These are phyloP conservation scores for Calyptomena viridis DNA, from an alignment of 2,113 vertebrate genomes.

Conservation along the genomic window DNA sequence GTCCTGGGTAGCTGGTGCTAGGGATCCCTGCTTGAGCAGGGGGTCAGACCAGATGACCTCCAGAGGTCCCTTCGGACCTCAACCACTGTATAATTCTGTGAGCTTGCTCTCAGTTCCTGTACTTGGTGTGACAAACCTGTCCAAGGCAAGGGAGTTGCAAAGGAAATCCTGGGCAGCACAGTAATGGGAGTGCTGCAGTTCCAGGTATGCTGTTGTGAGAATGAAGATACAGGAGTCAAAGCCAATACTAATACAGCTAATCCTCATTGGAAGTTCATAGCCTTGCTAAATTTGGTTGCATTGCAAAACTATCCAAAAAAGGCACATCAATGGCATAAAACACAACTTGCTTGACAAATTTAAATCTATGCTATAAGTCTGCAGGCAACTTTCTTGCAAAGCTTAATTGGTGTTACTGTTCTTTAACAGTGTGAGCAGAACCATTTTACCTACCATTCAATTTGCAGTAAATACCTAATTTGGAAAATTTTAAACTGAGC, in stretches of 20 bases:
- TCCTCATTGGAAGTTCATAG: not conserved
- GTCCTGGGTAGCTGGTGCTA: not conserved
- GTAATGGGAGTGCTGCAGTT: fast-evolving
- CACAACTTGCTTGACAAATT: not conserved
- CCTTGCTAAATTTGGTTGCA: not conserved
- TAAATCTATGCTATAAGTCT: not conserved
- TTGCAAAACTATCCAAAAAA: not conserved
- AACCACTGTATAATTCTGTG: not conserved
- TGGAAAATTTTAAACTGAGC: not conserved
- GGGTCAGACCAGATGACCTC: not conserved
- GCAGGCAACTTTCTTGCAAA: not conserved
- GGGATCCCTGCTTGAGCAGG: not conserved
- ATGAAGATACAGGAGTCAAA: not conserved
- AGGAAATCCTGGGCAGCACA: not conserved
- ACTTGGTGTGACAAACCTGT: not conserved
- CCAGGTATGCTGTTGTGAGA: not conserved
- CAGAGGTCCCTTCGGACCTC: not conserved
- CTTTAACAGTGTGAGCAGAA: not conserved
- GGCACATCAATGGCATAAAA: not conserved
- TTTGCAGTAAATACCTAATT: not conserved
- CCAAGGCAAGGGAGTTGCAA: not conserved
- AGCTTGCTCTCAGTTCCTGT: not conserved
- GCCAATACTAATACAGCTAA: not conserved
- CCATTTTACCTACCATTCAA: not conserved
- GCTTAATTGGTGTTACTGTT: not conserved